These are phyloP conservation scores for Netelia melanura DNA, from an alignment of 2,888 invertebrate species.

Conservation along the genomic window DNA sequence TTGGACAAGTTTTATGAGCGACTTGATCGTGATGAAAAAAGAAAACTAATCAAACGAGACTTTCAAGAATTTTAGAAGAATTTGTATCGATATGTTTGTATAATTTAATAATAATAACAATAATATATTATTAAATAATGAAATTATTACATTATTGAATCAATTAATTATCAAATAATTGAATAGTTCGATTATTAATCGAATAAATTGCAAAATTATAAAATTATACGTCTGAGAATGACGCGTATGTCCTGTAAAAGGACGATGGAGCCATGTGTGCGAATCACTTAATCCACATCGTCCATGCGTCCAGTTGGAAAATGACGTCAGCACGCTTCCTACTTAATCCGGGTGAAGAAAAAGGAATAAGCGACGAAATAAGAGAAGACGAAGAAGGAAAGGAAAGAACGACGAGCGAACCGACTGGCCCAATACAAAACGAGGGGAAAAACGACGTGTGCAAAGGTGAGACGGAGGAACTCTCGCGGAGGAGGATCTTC, in stretches of 20 bases:
- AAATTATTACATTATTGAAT: too few relatives aligned
- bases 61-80: neutral
- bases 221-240: neutral
- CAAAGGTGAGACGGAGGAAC: slow-evolving; percentile 66
- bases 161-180: too few relatives aligned
- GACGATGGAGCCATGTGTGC: too few relatives aligned
- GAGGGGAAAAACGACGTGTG: slow-evolving; percentile 35
- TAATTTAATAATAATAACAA: too few relatives aligned
- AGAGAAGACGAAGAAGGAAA: slow-evolving; percentile 43
- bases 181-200: neutral
- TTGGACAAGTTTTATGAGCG: neutral
- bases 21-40: neutral
- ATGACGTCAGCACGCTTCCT: neutral
- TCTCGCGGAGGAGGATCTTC: slow-evolving; percentile 43
- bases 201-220: neutral
- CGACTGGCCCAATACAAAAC: slow-evolving; percentile 16
- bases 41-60: neutral
- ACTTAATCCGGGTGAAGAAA: slow-evolving; percentile 44
- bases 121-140: too few relatives aligned
- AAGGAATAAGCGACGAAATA: slow-evolving; percentile 41
- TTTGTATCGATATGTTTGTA: too few relatives aligned
- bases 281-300: too few relatives aligned
- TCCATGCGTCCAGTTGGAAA: too few relatives aligned
- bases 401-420: neutral
- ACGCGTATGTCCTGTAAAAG: too few relatives aligned